These are phyloP conservation scores for Chionis minor DNA, from an alignment of 2,113 vertebrate genomes.

Conservation along the genomic window DNA sequence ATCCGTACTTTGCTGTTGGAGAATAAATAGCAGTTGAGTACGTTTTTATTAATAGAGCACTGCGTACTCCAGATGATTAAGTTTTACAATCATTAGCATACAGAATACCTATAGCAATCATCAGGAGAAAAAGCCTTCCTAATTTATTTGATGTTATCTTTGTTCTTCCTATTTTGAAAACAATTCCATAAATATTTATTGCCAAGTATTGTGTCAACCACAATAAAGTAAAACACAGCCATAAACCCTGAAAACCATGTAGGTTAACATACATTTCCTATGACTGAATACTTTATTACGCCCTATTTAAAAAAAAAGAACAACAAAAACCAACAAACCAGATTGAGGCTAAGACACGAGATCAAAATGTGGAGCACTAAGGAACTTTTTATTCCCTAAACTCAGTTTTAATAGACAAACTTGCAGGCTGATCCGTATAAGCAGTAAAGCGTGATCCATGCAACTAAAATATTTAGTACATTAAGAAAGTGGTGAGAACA, in stretches of 20 bases:
- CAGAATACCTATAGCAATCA: slow-evolving; percentile 14
- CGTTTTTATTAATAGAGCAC: not conserved
- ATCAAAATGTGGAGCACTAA: not conserved
- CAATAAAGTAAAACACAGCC: slow-evolving; percentile 13
- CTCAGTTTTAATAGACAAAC: slow-evolving; percentile 5
- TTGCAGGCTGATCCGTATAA: not conserved
- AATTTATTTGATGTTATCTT: slow-evolving; percentile 36
- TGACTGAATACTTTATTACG: not conserved
- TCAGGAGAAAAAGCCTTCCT: not conserved
- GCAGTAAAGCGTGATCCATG: not conserved
- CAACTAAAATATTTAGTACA: slow-evolving; percentile 1
- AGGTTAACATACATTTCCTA: not conserved
- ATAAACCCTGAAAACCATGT: not conserved
- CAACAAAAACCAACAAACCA: not conserved
- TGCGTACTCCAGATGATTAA: slow-evolving; percentile 8
- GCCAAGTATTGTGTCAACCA: not conserved
- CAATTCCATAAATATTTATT: slow-evolving; percentile 44
- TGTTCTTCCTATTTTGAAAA: slow-evolving; percentile 31
- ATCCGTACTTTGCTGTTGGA: not conserved
- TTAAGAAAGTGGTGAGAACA: not conserved
- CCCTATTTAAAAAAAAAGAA: not conserved
- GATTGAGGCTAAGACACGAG: not conserved
- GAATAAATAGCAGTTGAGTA: not conserved
- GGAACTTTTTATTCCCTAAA: not conserved
- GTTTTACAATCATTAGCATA: slow-evolving; percentile 4